Evolutionary conservation across 2,888 invertebrate species (phyloP).

Genomic region (Sminthurinus aureus): DNA sequence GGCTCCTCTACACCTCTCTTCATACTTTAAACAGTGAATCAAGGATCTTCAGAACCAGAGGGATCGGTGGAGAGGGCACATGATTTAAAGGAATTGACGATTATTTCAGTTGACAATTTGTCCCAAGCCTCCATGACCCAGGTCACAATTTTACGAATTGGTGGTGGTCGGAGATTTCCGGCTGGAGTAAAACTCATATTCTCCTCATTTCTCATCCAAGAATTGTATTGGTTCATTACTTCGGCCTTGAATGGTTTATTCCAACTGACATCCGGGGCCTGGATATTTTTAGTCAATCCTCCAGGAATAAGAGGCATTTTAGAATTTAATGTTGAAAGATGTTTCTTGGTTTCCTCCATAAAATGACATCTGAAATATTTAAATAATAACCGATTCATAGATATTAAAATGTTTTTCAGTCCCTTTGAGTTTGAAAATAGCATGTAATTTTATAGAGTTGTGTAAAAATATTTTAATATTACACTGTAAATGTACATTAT

Average conservation of each 20-base stretch:
- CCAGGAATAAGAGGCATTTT: constrained; percentile 28
- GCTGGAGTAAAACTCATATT: constrained; percentile 16
- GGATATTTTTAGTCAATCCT: constrained; percentile 37
- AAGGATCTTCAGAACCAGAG: constrained; percentile 38
- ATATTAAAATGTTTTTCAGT: no score
- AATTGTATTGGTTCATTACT: constrained; percentile 22
- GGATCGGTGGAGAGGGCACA: constrained; percentile 25
- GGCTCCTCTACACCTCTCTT: constrained; percentile 31
- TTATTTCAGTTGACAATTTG: constrained; percentile 16
- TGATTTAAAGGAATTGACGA: constrained; percentile 35
- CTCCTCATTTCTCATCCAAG: constrained; percentile 15
- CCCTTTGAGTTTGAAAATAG: no score
- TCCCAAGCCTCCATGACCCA: constrained; percentile 41
- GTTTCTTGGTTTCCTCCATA: constrained; percentile 15
- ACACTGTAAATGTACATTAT: no score
- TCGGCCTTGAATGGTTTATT: constrained; percentile 43
- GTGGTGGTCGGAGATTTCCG: constrained; percentile 13
- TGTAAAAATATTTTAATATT: no score
- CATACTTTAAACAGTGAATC: constrained; percentile 40
- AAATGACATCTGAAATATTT: constrained; percentile 19
- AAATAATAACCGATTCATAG: no score
- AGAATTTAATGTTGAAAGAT: constrained; percentile 1
- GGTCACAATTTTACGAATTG: not conserved
- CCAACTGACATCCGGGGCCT: constrained; percentile 34
- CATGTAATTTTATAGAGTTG: no score